Evolutionary conservation across 2,888 invertebrate species (phyloP).

Genomic region (Timema cristinae): DNA sequence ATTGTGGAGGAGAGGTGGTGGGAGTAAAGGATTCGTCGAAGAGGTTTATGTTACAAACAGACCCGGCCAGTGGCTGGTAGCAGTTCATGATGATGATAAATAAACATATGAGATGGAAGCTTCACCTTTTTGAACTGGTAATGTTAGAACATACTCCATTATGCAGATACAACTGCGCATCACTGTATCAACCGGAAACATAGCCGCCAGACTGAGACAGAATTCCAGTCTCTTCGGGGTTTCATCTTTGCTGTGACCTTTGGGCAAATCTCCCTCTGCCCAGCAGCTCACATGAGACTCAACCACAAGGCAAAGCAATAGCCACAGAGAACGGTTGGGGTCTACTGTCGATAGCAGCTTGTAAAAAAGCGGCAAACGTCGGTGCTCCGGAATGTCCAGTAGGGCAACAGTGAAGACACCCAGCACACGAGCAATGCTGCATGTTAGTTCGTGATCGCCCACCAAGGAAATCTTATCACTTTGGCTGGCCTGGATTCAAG

Average conservation of each 20-base stretch:
- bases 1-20: no score
- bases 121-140: constrained; percentile 56
- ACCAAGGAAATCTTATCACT: no score
- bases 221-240: constrained; percentile 35
- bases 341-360: constrained; percentile 73
- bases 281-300: constrained; percentile 62
- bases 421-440: constrained; percentile 49
- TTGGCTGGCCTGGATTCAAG: no score
- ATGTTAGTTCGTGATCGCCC: not conserved
- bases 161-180: constrained; percentile 64
- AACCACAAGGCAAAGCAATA: constrained; percentile 66
- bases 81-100: no score
- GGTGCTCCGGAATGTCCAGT: constrained; percentile 89
- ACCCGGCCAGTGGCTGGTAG: no score
- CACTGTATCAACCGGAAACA: constrained; percentile 60
- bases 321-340: constrained; percentile 61
- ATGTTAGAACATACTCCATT: constrained; percentile 57
- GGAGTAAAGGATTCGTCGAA: no score
- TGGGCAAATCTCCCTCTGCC: constrained; percentile 45
- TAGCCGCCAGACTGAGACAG: constrained; percentile 60
- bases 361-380: constrained; percentile 73
- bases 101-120: no score
- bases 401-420: constrained; percentile 89
- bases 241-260: constrained; percentile 48
- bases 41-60: no score